Base-by-base conservation (phyloP, 1,140 invertebrate species). In the Brachionus koreanus region DNA sequence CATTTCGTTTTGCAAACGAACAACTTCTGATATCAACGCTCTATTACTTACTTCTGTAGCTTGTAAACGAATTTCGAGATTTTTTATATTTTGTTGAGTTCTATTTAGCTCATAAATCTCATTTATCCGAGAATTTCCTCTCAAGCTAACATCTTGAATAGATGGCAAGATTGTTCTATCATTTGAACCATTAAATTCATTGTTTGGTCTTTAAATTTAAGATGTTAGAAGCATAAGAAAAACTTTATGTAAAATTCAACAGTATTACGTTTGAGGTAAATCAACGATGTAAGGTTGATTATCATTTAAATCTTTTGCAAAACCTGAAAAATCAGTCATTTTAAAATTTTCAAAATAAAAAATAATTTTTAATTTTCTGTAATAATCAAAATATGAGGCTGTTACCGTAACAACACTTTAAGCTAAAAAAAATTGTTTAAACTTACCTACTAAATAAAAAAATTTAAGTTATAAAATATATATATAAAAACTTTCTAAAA, bases 11-110 rank as follows among this genome's bases (percentile, higher is more conserved):
- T 89, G 88, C 52, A 89, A 83, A 10, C 87, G 84, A 5, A 89
- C 84, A 25, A 89, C 87, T 83, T 89, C 87, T 82, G 88, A 87
- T n/a, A 88, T 83, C 6, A 88, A 83, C 16, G 87, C 85, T 49
- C 88, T 69, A 83, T 88, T 88, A 12, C 87, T 88, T 75, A 86
- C 87, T 83, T 88, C 88, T 3, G 88, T 85, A 4, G 87, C 85
- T 23, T 83, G 84, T 4, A 88, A 83, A 7, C 87, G 84, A 35
- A 85, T 86, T 83, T 88, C 88, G 37, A 88, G 67, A 43, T 86
- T 84, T 52, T 82, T 82, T 7, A 82, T 16, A 29, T 69, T 65
- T 42, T 82, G 35, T 19, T 65, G 57, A 0, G 79, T 65, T 33
- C 67, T 65, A 19, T 69, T 82, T 43, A 82, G 19, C 6, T 79